phyloP scores from a whole-genome alignment of 2,888 invertebrate genomes.

The Chouioia cunea region DNA sequence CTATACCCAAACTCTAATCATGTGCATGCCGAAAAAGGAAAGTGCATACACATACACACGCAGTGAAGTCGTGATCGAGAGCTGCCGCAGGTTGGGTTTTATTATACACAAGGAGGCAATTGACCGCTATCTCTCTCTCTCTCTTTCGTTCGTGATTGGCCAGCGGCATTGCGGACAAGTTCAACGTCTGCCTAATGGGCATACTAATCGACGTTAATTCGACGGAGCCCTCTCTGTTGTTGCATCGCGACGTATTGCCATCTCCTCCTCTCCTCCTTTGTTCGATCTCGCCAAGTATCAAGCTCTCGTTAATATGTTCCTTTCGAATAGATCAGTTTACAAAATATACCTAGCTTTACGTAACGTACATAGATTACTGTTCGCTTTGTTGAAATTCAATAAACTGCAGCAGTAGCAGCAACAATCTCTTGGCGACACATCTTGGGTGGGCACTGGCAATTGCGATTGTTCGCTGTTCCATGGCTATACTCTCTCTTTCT shows the following conservation, averaged over 20 bases:
- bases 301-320: too few relatives aligned
- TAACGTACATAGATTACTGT: too few relatives aligned
- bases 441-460: conserved; percentile 29
- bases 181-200: conserved; percentile 66
- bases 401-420: too few relatives aligned
- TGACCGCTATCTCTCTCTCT: conserved; percentile 16
- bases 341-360: too few relatives aligned
- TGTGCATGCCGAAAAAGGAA: conserved; percentile 17
- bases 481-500: neutral
- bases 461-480: conserved; percentile 6
- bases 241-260: too few relatives aligned
- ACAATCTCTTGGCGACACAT: neutral
- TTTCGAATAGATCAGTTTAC: too few relatives aligned
- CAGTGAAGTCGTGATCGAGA: conserved; percentile 47
- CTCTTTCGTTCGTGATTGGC: conserved; percentile 28
- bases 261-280: too few relatives aligned
- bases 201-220: conserved; percentile 65
- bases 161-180: conserved; percentile 51
- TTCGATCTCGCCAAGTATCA: too few relatives aligned
- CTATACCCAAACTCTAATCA: too few relatives aligned
- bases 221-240: conserved; percentile 47
- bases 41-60: too few relatives aligned
- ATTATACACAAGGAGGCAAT: conserved; percentile 33
- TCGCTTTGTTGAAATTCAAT: too few relatives aligned
- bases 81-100: conserved; percentile 33